A percentile compares a stretch with the other conserved stretches of the same genome.
phyloP scores from a whole-genome alignment of 2,113 vertebrate genomes.

The Scalopus aquaticus region DNA sequence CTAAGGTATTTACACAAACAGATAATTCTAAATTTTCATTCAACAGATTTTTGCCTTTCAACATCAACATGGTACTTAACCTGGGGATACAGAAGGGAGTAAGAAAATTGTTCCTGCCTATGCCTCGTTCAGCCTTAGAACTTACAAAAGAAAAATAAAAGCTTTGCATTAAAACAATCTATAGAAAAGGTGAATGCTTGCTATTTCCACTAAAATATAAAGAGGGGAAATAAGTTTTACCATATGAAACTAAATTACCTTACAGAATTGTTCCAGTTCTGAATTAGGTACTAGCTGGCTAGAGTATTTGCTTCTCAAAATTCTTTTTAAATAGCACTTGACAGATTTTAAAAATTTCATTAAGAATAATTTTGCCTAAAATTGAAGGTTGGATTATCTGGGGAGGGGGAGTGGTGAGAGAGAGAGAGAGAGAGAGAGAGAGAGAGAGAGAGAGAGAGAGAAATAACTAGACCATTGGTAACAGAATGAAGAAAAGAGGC shows the following conservation, averaged over 20 bases:
- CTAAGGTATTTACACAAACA: not conserved
- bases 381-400: not conserved
- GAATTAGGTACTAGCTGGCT: not conserved
- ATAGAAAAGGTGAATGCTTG: not conserved
- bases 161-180: not conserved
- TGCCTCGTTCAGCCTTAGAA: not conserved
- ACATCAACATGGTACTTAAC: not conserved
- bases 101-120: not conserved
- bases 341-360: not conserved
- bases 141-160: not conserved
- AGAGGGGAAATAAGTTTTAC: not conserved
- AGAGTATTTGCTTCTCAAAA: not conserved
- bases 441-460: not conserved
- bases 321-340: not conserved
- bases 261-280: slow-evolving; percentile 23
- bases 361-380: slow-evolving; percentile 9
- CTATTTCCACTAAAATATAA: slow-evolving; percentile 22
- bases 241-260: not conserved
- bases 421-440: not conserved
- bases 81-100: not conserved
- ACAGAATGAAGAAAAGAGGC: not conserved
- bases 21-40: not conserved
- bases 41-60: not conserved
- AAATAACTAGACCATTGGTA: no score
- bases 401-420: not conserved